Conservation (phyloP, 2,113 vertebrate species). For the Sinocyclocheilus anshuiensis region DNA sequence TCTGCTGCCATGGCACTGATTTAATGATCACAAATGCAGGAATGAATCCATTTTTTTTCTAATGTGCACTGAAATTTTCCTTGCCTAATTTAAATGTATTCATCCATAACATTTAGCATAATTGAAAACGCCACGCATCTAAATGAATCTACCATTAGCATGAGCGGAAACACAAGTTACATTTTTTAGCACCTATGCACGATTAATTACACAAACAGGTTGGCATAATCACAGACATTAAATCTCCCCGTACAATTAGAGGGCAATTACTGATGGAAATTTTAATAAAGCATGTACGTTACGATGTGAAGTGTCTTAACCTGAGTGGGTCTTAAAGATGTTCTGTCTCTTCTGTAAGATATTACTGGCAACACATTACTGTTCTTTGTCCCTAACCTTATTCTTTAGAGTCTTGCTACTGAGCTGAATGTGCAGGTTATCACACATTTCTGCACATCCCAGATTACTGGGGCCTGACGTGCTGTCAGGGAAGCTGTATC, state of each 20-base stretch:
- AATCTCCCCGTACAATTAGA: conserved; percentile 31
- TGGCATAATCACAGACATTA: conserved; percentile 35
- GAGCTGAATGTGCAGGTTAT: conserved; percentile 15
- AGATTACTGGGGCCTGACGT: conserved; percentile 7
- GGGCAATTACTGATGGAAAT: conserved; percentile 41
- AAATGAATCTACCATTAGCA: conserved; percentile 32
- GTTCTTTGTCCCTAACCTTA: not conserved
- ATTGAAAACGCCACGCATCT: conserved; percentile 43
- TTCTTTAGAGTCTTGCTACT: not conserved
- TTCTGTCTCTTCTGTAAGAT: not conserved
- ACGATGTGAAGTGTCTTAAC: conserved; percentile 21
- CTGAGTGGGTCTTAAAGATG: conserved; percentile 20
- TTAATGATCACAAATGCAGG: conserved; percentile 35
- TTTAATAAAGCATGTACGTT: conserved; percentile 27
- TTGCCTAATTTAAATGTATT: conserved; percentile 38
- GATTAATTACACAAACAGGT: conserved; percentile 43
- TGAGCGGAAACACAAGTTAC: conserved; percentile 11
- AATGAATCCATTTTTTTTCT: conserved; percentile 30
- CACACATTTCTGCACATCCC: not conserved
- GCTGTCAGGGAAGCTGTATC: conserved; percentile 32
- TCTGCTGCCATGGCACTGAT: conserved; percentile 20
- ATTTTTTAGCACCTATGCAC: conserved; percentile 33
- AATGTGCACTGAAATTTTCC: conserved; percentile 6
- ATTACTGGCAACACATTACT: not conserved
- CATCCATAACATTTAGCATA: conserved; percentile 42